phyloP scores from a whole-genome alignment of 2,888 invertebrate species.

The Schizaphis graminum region DNA sequence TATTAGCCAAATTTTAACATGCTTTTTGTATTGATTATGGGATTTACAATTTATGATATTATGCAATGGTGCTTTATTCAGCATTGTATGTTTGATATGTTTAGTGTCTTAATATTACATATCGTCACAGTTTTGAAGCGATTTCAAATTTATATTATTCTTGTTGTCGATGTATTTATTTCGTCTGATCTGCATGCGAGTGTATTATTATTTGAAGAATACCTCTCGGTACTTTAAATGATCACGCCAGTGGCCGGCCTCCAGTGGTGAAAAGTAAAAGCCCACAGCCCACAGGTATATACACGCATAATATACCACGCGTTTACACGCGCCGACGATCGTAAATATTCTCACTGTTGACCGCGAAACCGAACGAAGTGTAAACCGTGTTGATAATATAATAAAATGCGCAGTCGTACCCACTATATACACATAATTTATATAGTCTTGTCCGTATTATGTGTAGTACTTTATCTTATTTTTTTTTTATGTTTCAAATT shows the following conservation, averaged over 20 bases:
- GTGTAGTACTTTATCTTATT: not conserved
- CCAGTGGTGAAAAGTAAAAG: conserved; percentile 9
- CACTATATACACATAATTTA: not conserved
- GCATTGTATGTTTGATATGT: too few relatives aligned
- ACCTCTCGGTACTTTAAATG: not conserved
- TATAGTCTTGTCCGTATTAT: not conserved
- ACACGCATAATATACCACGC: not conserved
- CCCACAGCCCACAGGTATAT: not conserved
- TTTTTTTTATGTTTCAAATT: too few relatives aligned
- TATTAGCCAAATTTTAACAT: too few relatives aligned
- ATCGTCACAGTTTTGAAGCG: not conserved
- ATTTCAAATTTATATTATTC: not conserved
- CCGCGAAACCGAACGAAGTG: not conserved
- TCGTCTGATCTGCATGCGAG: not conserved
- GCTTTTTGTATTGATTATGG: too few relatives aligned
- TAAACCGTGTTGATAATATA: not conserved
- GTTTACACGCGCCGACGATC: not conserved
- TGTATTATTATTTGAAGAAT: not conserved
- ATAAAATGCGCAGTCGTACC: not conserved
- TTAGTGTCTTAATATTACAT: too few relatives aligned
- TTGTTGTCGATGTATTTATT: not conserved
- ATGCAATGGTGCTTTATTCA: too few relatives aligned
- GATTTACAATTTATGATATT: too few relatives aligned
- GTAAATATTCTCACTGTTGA: not conserved
- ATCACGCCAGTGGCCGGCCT: not conserved